Evolutionary conservation across 2,888 invertebrate species (phyloP).

Genomic region (Cylindroiulus punctatus): DNA sequence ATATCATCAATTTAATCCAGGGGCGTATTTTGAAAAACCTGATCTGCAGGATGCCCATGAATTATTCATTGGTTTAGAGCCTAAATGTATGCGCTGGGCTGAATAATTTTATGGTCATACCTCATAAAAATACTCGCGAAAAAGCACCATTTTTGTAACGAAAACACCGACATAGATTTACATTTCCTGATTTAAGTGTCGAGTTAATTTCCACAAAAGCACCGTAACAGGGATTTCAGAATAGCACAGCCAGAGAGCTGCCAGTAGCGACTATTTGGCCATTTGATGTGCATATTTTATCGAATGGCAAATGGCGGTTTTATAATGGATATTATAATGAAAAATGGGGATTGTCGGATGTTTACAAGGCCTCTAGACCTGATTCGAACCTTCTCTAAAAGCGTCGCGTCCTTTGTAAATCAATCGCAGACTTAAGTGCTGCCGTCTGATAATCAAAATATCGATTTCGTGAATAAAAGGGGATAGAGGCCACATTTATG

Average conservation of each 20-base stretch:
- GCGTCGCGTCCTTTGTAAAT: slow-evolving; percentile 40
- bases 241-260: background rate
- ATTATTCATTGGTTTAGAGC: too few relatives aligned
- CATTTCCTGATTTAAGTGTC: too few relatives aligned
- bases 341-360: slow-evolving; percentile 39
- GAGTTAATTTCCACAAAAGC: background rate
- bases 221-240: background rate
- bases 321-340: slow-evolving; percentile 43
- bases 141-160: too few relatives aligned
- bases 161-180: too few relatives aligned
- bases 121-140: too few relatives aligned
- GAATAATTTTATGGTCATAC: too few relatives aligned
- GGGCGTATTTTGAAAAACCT: too few relatives aligned
- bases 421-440: slow-evolving; percentile 38
- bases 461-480: slow-evolving; percentile 28
- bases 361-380: slow-evolving; percentile 43
- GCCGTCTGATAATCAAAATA: slow-evolving; percentile 35
- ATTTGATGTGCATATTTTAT: slow-evolving; percentile 23
- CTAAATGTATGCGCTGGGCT: too few relatives aligned
- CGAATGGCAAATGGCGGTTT: background rate
- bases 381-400: background rate
- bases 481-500: slow-evolving; percentile 4
- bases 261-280: background rate
- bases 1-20: too few relatives aligned
- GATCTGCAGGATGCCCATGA: too few relatives aligned